These are phyloP conservation scores for Paracentrotus lividus DNA, from an alignment of 53 echinoderm and acorn worm species.

Conservation along the genomic window DNA sequence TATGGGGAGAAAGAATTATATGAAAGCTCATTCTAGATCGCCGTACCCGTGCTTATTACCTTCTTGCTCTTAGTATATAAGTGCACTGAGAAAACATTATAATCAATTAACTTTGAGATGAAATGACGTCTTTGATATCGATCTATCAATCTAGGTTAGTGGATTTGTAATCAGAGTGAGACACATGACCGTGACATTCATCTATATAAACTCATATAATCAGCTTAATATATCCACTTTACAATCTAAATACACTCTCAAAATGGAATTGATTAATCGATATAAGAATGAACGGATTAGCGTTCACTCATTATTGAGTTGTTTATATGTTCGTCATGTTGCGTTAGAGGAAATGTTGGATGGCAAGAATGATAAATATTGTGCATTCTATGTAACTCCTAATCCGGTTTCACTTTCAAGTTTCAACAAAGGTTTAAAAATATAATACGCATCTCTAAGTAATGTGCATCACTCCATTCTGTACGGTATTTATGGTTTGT, in stretches of 20 bases:
- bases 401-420: too few species aligned
- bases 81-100: too few species aligned
- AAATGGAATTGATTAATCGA: not conserved
- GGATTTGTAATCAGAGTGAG: not conserved
- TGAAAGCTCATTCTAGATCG: too few species aligned
- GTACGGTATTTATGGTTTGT: not conserved
- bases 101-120: too few species aligned
- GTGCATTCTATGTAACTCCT: too few species aligned
- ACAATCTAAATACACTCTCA: not conserved
- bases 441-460: not conserved
- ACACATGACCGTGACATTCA: constrained; percentile 18
- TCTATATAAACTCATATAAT: constrained; percentile 28
- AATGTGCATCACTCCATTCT: not conserved
- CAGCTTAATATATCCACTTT: not conserved
- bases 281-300: not conserved
- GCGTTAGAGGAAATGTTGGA: not conserved
- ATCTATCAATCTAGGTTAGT: not conserved
- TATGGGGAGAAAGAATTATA: too few species aligned
- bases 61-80: too few species aligned
- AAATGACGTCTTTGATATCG: too few species aligned
- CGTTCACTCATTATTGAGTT: not conserved
- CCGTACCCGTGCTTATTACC: too few species aligned
- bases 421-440: constrained; percentile 5
- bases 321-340: not conserved
- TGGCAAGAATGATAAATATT: too few species aligned